Base-by-base conservation (phyloP, 2,888 invertebrate genomes). In the Branchellion lobata region DNA sequence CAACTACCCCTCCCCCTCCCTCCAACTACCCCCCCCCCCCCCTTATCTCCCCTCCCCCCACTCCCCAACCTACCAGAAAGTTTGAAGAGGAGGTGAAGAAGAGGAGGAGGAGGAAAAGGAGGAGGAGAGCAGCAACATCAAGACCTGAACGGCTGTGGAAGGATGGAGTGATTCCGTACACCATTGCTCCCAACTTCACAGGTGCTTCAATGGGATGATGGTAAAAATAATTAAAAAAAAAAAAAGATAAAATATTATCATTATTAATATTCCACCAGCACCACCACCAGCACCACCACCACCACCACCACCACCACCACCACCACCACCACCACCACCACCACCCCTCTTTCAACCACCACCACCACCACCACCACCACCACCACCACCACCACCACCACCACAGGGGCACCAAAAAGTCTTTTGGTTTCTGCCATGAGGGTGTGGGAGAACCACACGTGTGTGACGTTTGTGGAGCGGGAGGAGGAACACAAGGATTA, bases 381-480 rank as follows among this genome's bases (percentile, higher is more conserved):
- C 71, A 5, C n/a, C 3, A 18, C 71, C 71, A n/a, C 27, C 71
- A 18, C 34, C 31, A 5, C 34, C 31, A n/a, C 71, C 71, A 3
- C 31, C 80, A 2, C 78, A 83, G 83, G 82, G 21, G 80, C 80
- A 24, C 82, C 84, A 57, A 83, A 82, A 69, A 82, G 82, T 21
- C 90, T 98, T 72, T 97, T 98, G 90, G 96, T 95, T 86, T 94
- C 89, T 83, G 98, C 98, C 21, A 99, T 98, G 98, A 90, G 95
- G 33, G 97, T 98, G 87, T 98, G 98, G 98, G 97, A 98, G 89
- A 98, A 98, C 88, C 93, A 93, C 86, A 98, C 98, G 0, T 98
- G 98, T 87, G 92, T 98, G 83, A 95, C 96, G 86, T 99, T 98
- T 86, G 95, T 98, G 24, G 96, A 97, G 87, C 90, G 93, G 79